Conservation (phyloP, 2,797 vertebrate genomes). For the Urocyon cinereoargenteus region DNA sequence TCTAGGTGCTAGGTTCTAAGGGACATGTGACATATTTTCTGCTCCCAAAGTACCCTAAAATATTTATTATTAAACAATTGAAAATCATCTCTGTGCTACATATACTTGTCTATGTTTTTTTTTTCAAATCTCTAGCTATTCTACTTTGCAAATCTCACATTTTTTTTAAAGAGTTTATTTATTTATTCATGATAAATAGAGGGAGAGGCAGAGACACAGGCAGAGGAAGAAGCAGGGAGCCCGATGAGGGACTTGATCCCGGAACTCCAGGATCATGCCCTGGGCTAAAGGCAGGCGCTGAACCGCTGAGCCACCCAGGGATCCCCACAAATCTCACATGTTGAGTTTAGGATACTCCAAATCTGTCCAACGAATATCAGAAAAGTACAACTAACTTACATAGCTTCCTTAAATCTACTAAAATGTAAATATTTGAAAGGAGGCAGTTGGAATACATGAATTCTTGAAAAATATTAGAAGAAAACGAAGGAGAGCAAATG, state of each 20-base stretch:
- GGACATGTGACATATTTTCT: neutral
- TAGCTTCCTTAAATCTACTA: neutral
- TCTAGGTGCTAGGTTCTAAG: neutral
- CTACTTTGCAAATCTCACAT: neutral
- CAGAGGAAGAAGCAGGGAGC: no score
- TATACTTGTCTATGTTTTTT: neutral
- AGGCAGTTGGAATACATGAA: neutral
- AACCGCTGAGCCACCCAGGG: no score
- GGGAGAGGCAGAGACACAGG: no score
- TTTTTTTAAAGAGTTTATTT: no score
- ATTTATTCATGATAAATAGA: no score
- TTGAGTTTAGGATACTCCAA: neutral
- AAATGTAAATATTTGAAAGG: neutral
- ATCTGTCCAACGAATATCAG: neutral
- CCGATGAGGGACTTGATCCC: no score
- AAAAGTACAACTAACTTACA: neutral
- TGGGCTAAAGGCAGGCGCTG: no score
- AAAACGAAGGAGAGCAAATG: neutral
- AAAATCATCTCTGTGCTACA: neutral
- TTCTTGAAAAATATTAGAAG: neutral
- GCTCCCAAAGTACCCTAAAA: neutral
- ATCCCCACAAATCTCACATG: neutral
- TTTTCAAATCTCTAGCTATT: neutral
- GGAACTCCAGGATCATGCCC: no score
- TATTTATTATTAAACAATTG: neutral